Base-by-base conservation (phyloP, 2,797 vertebrate species). In the Melanotaenia boesemani region DNA sequence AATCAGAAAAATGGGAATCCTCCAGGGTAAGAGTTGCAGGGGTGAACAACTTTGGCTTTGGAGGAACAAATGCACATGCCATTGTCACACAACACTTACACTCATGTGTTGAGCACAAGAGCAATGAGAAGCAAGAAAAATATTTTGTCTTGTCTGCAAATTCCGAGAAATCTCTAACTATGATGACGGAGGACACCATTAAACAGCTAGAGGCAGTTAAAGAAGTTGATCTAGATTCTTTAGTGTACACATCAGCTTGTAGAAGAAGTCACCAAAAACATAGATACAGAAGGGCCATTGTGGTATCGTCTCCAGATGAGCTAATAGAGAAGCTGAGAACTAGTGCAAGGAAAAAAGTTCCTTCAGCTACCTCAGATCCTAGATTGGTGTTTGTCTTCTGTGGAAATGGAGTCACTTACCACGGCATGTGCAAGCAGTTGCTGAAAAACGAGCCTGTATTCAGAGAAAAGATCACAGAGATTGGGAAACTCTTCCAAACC, bases 1-100 rank as follows among this genome's bases (percentile, higher is more conserved):
- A 75, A 77, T 84, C 87, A 50, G 91, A 95, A 69, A 93, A 85
- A 67, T 98, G 96, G 96, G 85, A 93, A 56, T 68, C 58, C 9
- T 36, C 58, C 28, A 22, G 11, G 34, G 84, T 39, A 60, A 95
- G 94, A 85, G 77, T 94, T 52, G 96, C 96, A 78, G 96, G 96
- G 20, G 84, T 98, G 79, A 98, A 96, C 86, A 96, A 92, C 86
- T 97, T 97, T 94, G 96, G 96, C 10, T 97, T 98, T 92, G 97
- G 96, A 55, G 96, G 96, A 60, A 97, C 96, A 60, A 97, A 97
- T 86, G 94, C 94, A 77, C 96, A 97, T 0, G 81, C 88, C 13
- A 90, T 97, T 59, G 86, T 97, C 34, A 96, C 92, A 86, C 93
- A 97, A 80, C 74, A 93, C 64, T 92, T 90, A 41, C 90, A 93